A percentile compares a stretch with the other conserved stretches of the same genome.
Evolutionary conservation across 2,888 invertebrate genomes (phyloP).

Genomic region (Orthosia gothica): DNA sequence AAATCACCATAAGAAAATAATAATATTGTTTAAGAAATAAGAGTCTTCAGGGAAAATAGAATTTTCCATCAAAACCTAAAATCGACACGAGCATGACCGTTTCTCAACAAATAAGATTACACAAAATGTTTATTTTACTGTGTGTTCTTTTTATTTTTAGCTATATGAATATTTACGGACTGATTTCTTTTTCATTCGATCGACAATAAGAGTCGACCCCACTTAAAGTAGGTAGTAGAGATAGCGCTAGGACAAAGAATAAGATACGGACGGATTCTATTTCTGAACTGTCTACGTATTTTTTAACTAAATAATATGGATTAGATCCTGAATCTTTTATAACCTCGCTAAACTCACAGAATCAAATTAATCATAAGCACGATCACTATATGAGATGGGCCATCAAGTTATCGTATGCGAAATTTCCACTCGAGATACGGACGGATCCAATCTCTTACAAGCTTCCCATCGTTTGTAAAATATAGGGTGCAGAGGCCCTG

Average conservation of each 20-base stretch:
- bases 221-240: too few relatives aligned
- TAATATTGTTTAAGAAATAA: background rate
- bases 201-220: too few relatives aligned
- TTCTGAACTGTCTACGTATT: too few relatives aligned
- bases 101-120: background rate
- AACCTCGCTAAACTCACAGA: background rate
- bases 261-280: too few relatives aligned
- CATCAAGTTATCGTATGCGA: constrained; percentile 76
- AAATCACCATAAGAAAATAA: background rate
- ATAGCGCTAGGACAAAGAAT: too few relatives aligned
- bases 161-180: background rate
- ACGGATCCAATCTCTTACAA: constrained; percentile 71
- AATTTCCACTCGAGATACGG: constrained; percentile 79
- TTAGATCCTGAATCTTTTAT: background rate
- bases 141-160: background rate
- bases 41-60: background rate
- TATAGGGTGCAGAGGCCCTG: constrained; percentile 77
- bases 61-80: too few relatives aligned
- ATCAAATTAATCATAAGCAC: constrained; percentile 44
- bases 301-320: background rate
- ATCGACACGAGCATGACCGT: background rate
- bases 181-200: background rate
- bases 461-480: constrained; percentile 79
- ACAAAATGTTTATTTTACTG: background rate
- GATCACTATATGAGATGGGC: constrained; percentile 62